phyloP scores from a whole-genome alignment of 2,797 vertebrate genomes.

The Nyctibius grandis region DNA sequence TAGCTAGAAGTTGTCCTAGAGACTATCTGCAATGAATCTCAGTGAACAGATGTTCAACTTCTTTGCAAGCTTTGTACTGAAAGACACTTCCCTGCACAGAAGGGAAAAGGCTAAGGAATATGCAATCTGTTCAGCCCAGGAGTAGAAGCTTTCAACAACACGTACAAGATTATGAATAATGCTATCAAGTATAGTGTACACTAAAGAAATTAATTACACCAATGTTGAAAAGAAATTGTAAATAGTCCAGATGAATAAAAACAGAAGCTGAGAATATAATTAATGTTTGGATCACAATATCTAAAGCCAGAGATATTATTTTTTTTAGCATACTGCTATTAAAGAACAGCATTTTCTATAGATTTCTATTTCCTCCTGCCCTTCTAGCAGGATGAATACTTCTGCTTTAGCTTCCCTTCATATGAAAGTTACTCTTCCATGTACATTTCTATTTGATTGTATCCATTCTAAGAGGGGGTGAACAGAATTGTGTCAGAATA shows the following conservation, averaged over 20 bases:
- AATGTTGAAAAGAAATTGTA: neutral
- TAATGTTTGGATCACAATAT: neutral
- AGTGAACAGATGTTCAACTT: neutral
- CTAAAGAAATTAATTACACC: neutral
- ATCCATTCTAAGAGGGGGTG: neutral
- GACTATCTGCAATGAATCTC: neutral
- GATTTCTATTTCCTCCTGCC: neutral
- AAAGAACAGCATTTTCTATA: neutral
- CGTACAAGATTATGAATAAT: neutral
- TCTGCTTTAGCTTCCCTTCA: neutral
- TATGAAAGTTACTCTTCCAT: neutral
- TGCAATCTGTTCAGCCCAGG: neutral
- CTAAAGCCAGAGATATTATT: neutral
- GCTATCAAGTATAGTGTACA: neutral
- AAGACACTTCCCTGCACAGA: neutral
- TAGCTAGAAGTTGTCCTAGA: neutral
- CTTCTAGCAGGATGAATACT: neutral
- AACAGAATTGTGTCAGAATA: neutral
- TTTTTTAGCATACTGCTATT: neutral
- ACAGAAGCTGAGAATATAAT: neutral
- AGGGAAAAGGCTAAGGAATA: neutral
- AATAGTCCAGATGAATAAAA: conserved; percentile 1
- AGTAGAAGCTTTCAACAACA: neutral
- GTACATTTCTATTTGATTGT: neutral
- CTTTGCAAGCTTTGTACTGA: neutral